These are phyloP conservation scores for Serilophus lunatus DNA, from an alignment of 2,113 vertebrate genomes.

Conservation along the genomic window DNA sequence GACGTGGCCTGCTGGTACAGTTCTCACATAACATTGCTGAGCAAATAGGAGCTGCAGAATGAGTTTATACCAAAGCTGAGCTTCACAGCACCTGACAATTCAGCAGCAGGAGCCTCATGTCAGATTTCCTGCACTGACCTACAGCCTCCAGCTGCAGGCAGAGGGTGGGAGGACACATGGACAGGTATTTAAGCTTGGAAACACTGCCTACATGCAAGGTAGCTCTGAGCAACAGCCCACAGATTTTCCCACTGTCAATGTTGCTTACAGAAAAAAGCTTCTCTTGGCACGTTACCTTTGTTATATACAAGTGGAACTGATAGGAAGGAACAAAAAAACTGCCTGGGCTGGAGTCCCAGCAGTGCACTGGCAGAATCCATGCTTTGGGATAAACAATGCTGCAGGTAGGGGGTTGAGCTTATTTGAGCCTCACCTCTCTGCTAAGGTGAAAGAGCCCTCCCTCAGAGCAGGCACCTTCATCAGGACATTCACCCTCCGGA, in stretches of 20 bases:
- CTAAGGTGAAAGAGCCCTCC: conserved; percentile 83
- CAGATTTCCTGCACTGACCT: background rate
- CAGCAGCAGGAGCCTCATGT: rapidly evolving
- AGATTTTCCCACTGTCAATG: background rate
- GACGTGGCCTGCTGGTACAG: background rate
- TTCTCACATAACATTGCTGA: background rate
- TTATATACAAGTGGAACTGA: background rate
- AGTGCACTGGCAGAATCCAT: background rate
- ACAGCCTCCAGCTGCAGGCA: background rate
- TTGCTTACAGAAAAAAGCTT: background rate
- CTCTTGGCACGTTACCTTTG: background rate
- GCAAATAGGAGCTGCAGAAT: background rate
- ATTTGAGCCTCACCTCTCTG: conserved; percentile 80
- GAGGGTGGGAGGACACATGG: background rate
- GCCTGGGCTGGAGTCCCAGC: background rate
- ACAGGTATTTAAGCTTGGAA: background rate
- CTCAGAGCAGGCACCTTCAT: conserved; percentile 81
- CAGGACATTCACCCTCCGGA: conserved; percentile 74
- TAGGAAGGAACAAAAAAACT: background rate
- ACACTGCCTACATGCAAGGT: background rate
- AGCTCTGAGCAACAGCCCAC: background rate
- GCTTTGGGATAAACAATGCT: background rate
- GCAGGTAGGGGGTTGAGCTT: background rate
- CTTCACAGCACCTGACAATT: background rate
- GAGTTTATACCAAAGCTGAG: background rate